Base-by-base conservation (phyloP, 1,140 invertebrate species). In the Kradibia gibbosae region DNA sequence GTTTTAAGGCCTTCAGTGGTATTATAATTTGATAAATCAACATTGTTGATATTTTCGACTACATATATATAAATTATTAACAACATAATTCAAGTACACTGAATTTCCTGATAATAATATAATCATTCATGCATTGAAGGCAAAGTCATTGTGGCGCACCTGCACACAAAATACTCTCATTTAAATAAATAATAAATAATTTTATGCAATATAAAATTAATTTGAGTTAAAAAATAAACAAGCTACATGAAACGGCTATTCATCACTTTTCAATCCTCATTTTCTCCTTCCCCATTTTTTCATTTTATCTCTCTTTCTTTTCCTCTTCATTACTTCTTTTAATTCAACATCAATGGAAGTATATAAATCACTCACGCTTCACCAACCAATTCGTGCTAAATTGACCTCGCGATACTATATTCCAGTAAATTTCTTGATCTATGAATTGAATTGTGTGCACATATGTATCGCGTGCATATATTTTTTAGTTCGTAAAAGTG, bases 161-260 rank as follows among this genome's bases (percentile, higher is more conserved):
- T 73, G 36, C 55, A 25, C 48, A 28, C 53, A 31, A 78, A 71
- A 20, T 50, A 42, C 3, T 20, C 22, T 5, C 42, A 28, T 50
- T 80, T 62, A 83, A 48, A 77, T 83, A 80, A n/a, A 80, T 83
- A 80, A 80, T 83, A 80, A 75, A 72, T 76, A 80, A 83, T 76
- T 71, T 76, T 25, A 50, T 11, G 5, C 13, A 73, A 75, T 73
- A 73, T 34, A 15, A 34, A 74, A 42, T 53, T 72, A 73, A 80
- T 80, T 75, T 74, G 39, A 75, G 75, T 75, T 57, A 67, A 20
- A 53, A 57, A 74, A 2, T 39, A 28, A 62, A 62, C 48, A 80
- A 36, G 17, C 70, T 20, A 22, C 28, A 73, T 62, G 28, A 74
- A 72, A 3, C 20, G 36, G 10, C 36, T 67, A 71, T 79, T 79